Conservation (phyloP, 2,797 vertebrate genomes). For the Podargus strigoides region DNA sequence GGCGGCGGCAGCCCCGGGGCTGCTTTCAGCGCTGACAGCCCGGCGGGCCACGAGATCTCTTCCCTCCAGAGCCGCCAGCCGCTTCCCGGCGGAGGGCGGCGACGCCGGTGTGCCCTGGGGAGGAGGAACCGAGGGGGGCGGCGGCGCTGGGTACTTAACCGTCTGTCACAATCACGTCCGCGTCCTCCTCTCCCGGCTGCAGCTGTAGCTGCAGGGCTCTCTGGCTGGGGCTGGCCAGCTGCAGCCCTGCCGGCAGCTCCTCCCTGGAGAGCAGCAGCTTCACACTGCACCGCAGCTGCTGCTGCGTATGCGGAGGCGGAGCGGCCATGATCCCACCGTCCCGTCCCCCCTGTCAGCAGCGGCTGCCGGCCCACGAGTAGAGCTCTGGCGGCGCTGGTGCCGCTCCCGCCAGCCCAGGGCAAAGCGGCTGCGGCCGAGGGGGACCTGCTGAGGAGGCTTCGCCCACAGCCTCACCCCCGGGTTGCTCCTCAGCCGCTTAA, state of each 20-base stretch:
- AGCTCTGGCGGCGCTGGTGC: background rate
- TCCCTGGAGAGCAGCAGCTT: background rate
- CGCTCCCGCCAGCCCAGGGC: too few species aligned
- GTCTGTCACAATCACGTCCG: background rate
- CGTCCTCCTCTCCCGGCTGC: background rate
- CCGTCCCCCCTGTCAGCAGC: background rate
- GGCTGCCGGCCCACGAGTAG: background rate
- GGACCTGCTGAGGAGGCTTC: background rate
- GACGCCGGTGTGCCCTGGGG: background rate
- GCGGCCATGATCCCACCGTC: background rate
- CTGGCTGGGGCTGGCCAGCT: background rate
- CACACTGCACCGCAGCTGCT: background rate
- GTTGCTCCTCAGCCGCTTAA: background rate
- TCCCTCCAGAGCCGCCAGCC: background rate
- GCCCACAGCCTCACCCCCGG: too few species aligned
- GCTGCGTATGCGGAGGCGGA: background rate
- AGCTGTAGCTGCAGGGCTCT: background rate
- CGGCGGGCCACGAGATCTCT: too few species aligned
- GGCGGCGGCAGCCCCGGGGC: background rate
- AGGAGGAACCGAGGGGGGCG: too few species aligned
- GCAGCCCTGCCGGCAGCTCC: background rate
- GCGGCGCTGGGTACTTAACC: background rate
- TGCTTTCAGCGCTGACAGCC: background rate
- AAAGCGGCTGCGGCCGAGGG: too few species aligned
- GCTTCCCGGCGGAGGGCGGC: background rate